Conservation (phyloP, 2,113 vertebrate species). For the Myrmophylax atrothorax region DNA sequence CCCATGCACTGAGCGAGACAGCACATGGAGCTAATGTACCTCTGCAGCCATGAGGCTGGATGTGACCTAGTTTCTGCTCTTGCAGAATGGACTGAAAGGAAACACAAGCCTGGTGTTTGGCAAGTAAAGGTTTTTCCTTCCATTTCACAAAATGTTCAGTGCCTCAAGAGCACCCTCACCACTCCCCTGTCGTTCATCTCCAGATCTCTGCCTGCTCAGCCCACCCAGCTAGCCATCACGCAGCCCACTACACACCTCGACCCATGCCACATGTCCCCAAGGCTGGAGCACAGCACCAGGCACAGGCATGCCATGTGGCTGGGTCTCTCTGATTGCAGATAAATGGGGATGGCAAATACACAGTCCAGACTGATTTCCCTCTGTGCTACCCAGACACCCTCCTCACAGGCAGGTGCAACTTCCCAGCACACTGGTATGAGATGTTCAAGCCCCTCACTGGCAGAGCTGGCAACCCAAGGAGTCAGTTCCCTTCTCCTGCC, state of each 20-base stretch:
- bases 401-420: background rate
- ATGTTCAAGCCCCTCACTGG: background rate
- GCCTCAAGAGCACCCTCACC: background rate
- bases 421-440: background rate
- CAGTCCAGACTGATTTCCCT: background rate
- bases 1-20: background rate
- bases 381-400: accelerated
- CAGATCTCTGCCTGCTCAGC: background rate
- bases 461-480: background rate
- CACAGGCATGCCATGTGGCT: background rate
- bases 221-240: accelerated
- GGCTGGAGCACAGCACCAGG: background rate
- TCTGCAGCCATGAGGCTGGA: slow-evolving; percentile 11
- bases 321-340: background rate
- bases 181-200: background rate
- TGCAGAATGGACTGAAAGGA: background rate
- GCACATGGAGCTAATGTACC: background rate
- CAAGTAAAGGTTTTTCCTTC: background rate
- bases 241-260: background rate
- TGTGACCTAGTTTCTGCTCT: slow-evolving; percentile 31
- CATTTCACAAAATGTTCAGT: background rate
- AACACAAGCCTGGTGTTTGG: background rate
- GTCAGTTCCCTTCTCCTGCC: background rate
- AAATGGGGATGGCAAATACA: background rate
- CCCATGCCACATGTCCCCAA: accelerated